These are phyloP conservation scores for Drosophila limbata DNA, from an alignment of 2,888 invertebrate genomes.

Conservation along the genomic window DNA sequence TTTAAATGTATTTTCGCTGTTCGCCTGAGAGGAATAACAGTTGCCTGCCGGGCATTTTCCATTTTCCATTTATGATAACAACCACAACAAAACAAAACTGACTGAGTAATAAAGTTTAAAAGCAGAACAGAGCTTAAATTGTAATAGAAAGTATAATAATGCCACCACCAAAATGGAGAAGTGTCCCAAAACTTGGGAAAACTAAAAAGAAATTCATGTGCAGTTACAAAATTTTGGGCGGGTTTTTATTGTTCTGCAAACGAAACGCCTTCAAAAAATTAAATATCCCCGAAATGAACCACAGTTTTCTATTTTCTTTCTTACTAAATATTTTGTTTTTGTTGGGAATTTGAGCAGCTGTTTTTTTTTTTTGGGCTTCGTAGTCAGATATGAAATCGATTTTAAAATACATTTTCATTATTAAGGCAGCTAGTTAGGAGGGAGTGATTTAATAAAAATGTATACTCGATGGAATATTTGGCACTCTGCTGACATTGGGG, in stretches of 20 bases:
- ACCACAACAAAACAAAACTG: constrained; percentile 28
- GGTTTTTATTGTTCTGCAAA: constrained; percentile 18
- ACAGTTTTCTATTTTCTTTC: constrained; percentile 8
- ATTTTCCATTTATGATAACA: constrained; percentile 60
- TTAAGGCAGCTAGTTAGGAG: constrained; percentile 9
- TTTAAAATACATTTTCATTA: constrained; percentile 45
- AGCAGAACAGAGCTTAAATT: constrained; percentile 1
- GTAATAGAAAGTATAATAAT: constrained; percentile 1
- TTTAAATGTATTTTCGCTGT: constrained; percentile 57
- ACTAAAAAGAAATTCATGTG: constrained; percentile 28
- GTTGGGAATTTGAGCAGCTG: constrained; percentile 35
- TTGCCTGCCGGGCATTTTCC: constrained; percentile 37
- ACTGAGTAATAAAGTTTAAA: constrained; percentile 25
- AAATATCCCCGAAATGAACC: constrained; percentile 13
- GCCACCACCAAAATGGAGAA: constrained; percentile 10
- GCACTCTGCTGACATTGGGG: constrained; percentile 6
- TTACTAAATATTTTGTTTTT: neutral
- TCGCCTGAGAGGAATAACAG: constrained; percentile 44
- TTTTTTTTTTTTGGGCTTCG: neutral
- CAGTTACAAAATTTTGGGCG: constrained; percentile 15
- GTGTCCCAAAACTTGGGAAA: constrained; percentile 27
- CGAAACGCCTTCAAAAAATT: constrained; percentile 17
- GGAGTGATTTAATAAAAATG: neutral
- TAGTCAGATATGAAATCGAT: constrained; percentile 49
- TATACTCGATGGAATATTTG: constrained; percentile 17